These are phyloP conservation scores for Gorsachius magnificus DNA, from an alignment of 2,797 vertebrate species.

Conservation along the genomic window DNA sequence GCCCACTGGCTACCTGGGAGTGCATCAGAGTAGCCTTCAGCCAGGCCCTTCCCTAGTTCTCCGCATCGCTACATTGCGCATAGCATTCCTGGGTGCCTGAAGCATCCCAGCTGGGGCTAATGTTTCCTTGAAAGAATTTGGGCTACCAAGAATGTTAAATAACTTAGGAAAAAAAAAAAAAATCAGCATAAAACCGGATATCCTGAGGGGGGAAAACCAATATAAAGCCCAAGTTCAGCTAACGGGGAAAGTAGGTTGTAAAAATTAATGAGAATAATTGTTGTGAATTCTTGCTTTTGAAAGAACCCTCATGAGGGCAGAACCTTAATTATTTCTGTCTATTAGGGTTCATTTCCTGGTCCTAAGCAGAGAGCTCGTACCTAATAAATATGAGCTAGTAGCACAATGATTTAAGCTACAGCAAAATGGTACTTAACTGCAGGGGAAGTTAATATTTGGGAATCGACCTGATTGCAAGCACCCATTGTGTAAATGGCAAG, in stretches of 20 bases:
- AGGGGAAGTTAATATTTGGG: conserved; percentile 65
- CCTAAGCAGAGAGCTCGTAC: conserved; percentile 71
- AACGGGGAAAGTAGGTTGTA: conserved; percentile 71
- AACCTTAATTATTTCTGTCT: conserved; percentile 81
- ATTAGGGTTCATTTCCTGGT: conserved; percentile 81
- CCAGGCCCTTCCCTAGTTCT: background rate
- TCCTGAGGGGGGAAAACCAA: conserved; percentile 35
- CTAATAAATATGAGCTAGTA: conserved; percentile 73
- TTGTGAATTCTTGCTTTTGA: conserved; percentile 76
- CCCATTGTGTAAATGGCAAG: conserved; percentile 67
- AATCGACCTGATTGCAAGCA: conserved; percentile 48
- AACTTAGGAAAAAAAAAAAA: background rate
- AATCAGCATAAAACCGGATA: conserved; percentile 58
- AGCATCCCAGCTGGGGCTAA: background rate
- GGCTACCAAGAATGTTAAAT: background rate
- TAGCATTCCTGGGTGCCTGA: background rate
- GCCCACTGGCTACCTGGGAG: background rate
- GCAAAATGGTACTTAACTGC: conserved; percentile 59
- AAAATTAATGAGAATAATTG: conserved; percentile 83
- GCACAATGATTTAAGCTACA: conserved; percentile 69
- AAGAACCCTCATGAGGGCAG: conserved; percentile 61
- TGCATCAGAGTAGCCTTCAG: background rate
- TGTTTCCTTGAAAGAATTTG: background rate
- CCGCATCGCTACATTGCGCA: fast-evolving
- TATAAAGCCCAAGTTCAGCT: conserved; percentile 60